phyloP scores from a whole-genome alignment of 2,797 vertebrate species.

The Falco columbarius region DNA sequence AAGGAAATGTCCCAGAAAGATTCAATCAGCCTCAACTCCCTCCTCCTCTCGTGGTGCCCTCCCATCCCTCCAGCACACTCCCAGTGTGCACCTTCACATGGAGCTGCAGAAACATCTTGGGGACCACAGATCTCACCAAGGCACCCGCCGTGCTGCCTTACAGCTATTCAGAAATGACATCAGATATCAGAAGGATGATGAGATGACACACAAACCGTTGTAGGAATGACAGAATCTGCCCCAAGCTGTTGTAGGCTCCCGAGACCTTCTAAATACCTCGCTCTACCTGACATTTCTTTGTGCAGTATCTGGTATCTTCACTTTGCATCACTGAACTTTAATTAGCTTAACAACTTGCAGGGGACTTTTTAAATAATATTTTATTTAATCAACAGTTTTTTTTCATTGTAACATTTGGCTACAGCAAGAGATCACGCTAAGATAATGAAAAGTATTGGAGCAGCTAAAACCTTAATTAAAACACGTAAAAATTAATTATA shows the following conservation, averaged over 20 bases:
- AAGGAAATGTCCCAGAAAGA: not conserved
- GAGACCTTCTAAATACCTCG: not conserved
- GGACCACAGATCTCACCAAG: not conserved
- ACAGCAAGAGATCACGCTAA: slow-evolving; percentile 13
- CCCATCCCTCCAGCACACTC: not conserved
- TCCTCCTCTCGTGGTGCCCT: not conserved
- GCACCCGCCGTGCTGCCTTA: not conserved
- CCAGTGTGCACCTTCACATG: not conserved
- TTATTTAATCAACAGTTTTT: slow-evolving; percentile 42
- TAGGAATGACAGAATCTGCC: not conserved
- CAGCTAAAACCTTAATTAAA: slow-evolving; percentile 68
- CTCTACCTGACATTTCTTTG: slow-evolving; percentile 3
- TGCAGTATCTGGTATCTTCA: not conserved
- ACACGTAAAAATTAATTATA: slow-evolving; percentile 67
- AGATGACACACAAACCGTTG: not conserved
- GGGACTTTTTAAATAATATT: slow-evolving; percentile 6
- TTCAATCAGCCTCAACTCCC: not conserved
- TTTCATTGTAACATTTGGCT: not conserved
- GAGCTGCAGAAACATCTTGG: not conserved
- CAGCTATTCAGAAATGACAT: not conserved
- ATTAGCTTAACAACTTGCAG: slow-evolving; percentile 33
- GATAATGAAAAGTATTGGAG: slow-evolving; percentile 53
- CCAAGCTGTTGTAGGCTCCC: not conserved
- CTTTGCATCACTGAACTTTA: slow-evolving; percentile 15
- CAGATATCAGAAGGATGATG: not conserved